Percentiles rank a stretch among this genome's conserved stretches.
Evolutionary conservation across 2,797 vertebrate species (phyloP).

Genomic region (Sebastes iracundus): DNA sequence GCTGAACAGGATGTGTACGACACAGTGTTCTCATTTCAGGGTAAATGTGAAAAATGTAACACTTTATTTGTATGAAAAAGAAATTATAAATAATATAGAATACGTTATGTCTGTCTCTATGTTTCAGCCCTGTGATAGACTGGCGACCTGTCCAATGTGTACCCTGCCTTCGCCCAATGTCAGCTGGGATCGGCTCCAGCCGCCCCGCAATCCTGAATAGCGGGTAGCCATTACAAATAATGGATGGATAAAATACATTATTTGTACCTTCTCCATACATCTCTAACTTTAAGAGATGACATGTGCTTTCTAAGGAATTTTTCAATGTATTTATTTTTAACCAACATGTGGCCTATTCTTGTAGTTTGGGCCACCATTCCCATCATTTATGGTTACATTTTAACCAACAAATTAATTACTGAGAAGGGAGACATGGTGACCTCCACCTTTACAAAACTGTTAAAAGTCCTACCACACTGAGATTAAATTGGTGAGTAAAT

Average conservation of each 20-base stretch:
- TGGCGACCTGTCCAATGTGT: no score
- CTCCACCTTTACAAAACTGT: neutral
- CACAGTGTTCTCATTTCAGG: neutral
- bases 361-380: neutral
- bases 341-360: neutral
- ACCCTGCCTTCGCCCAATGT: no score
- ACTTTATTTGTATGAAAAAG: neutral
- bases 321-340: neutral
- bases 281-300: neutral
- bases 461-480: neutral
- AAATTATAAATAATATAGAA: neutral
- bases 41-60: neutral
- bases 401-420: neutral
- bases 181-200: no score
- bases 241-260: neutral
- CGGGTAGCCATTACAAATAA: no score
- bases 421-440: neutral
- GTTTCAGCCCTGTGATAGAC: neutral
- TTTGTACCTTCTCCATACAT: neutral
- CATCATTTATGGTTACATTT: neutral
- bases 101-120: neutral
- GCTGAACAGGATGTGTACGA: neutral
- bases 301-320: neutral
- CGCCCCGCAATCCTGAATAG: no score
- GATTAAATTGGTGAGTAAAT: neutral